Percentiles rank a stretch among this genome's conserved stretches.
phyloP scores from a whole-genome alignment of 2,113 vertebrate genomes.

The Echinops telfairi region DNA sequence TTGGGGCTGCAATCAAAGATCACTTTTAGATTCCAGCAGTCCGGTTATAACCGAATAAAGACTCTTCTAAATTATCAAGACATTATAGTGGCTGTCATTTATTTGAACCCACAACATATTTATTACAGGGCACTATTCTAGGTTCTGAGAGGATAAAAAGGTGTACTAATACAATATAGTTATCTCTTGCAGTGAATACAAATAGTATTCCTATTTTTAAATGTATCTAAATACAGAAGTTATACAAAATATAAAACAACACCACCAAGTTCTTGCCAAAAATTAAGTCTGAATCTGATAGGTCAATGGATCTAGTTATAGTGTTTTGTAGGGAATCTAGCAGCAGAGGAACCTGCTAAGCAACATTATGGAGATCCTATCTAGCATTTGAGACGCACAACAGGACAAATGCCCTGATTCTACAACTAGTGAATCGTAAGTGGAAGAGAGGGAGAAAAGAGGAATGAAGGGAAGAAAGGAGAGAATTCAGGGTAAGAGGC shows the following conservation, averaged over 20 bases:
- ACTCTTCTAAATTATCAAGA: no score
- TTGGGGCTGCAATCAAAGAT: no score
- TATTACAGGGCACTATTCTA: neutral
- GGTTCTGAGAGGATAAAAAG: neutral
- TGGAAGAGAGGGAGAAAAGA: neutral
- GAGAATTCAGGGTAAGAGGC: neutral
- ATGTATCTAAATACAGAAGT: neutral
- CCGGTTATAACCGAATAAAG: no score
- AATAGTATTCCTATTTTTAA: neutral
- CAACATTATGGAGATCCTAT: neutral
- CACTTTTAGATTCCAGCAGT: no score
- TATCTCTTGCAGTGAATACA: neutral
- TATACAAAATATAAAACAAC: neutral
- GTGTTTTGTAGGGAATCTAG: neutral
- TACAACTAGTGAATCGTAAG: no score
- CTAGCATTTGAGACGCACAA: neutral
- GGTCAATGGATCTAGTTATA: neutral
- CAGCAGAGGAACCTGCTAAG: neutral
- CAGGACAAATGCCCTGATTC: no score
- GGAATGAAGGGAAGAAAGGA: neutral
- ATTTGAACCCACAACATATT: neutral
- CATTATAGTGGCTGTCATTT: no score
- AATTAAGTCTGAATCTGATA: neutral
- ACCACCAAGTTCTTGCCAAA: neutral
- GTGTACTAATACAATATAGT: neutral